These are phyloP conservation scores for Drosophila hamatofila DNA, from an alignment of 2,888 invertebrate species.

Conservation along the genomic window DNA sequence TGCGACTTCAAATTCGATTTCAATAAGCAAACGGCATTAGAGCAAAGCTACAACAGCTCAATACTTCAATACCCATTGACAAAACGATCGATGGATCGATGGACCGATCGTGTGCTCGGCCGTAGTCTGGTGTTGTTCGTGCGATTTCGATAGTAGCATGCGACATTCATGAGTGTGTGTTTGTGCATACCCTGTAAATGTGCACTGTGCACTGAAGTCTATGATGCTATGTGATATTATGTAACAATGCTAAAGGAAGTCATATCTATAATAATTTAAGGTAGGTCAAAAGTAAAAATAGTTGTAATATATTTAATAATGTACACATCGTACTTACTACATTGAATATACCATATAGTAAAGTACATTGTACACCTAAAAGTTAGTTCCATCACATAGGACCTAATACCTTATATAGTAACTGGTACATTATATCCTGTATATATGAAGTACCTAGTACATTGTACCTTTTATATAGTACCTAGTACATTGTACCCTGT, in stretches of 20 bases:
- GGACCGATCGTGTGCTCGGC: slow-evolving; percentile 65
- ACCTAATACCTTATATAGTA: not conserved
- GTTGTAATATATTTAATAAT: not conserved
- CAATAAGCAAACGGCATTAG: slow-evolving; percentile 45
- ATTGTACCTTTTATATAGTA: not conserved
- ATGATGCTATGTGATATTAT: not conserved
- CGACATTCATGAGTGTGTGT: slow-evolving; percentile 10
- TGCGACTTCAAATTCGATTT: slow-evolving; percentile 53
- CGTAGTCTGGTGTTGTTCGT: slow-evolving; percentile 51
- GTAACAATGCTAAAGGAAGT: not conserved
- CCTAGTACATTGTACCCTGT: not conserved
- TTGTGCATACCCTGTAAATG: not conserved
- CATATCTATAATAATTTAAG: not conserved
- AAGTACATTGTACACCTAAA: not conserved
- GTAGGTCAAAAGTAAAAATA: not conserved
- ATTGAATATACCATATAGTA: not conserved
- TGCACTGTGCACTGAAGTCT: not conserved
- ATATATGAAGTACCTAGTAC: not conserved
- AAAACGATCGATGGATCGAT: slow-evolving; percentile 65
- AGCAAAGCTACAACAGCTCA: slow-evolving; percentile 56
- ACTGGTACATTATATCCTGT: not conserved
- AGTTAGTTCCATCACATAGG: no score
- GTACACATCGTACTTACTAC: not conserved
- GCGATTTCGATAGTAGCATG: slow-evolving; percentile 34
- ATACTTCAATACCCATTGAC: slow-evolving; percentile 53